phyloP scores from a whole-genome alignment of 2,888 invertebrate species.

The Neoitamus cyanurus region DNA sequence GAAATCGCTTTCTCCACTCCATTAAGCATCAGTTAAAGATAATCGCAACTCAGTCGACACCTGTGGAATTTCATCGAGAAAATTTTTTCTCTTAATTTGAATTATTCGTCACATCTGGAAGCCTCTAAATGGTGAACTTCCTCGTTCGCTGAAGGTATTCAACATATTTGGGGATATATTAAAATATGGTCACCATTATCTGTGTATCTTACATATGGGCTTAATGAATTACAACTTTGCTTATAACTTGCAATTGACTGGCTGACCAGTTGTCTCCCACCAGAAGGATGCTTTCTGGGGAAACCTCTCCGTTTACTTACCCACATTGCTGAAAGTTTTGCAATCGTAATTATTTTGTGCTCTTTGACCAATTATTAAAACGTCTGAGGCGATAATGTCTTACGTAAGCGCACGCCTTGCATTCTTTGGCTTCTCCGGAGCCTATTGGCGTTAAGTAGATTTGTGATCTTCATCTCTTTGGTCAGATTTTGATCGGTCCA shows the following conservation, averaged over 20 bases:
- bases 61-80: not conserved
- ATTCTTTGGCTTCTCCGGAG: not conserved
- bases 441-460: not conserved
- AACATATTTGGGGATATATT: not conserved
- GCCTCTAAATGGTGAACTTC: not conserved
- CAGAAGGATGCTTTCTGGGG: not conserved
- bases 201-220: not conserved
- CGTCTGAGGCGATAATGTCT: not conserved
- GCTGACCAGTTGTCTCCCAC: not conserved
- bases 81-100: conserved; percentile 17
- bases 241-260: not conserved
- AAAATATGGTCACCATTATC: not conserved
- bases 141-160: not conserved
- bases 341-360: not conserved
- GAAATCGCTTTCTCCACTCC: conserved; percentile 40
- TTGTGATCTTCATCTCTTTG: not conserved
- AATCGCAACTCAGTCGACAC: not conserved
- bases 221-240: not conserved
- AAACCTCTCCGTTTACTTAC: not conserved
- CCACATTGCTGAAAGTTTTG: not conserved
- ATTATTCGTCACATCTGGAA: conserved; percentile 14
- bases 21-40: conserved; percentile 12
- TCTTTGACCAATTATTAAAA: not conserved
- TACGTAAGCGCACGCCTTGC: not conserved
- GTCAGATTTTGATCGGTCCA: not conserved